Evolutionary conservation across 2,888 invertebrate species (phyloP).

Genomic region (Cistogaster globosa): DNA sequence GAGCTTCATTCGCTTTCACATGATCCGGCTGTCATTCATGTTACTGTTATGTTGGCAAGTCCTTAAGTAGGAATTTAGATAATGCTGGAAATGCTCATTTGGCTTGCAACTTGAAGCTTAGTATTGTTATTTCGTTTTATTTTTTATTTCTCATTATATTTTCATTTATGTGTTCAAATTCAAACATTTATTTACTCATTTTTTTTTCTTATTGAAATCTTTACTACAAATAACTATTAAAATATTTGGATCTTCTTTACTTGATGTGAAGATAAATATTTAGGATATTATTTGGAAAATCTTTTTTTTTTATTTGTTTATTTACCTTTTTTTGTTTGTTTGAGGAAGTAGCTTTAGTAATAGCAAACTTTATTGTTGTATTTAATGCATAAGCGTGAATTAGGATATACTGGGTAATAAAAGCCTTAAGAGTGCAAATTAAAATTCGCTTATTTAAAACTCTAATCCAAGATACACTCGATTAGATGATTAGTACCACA

Average conservation of each 20-base stretch:
- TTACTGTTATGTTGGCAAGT: slow-evolving; percentile 36
- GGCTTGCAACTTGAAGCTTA: slow-evolving; percentile 82
- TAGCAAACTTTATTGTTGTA: not conserved
- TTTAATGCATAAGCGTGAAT: too few relatives aligned
- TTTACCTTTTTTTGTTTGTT: not conserved
- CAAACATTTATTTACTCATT: not conserved
- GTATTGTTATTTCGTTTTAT: slow-evolving; percentile 71
- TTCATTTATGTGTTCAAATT: slow-evolving; percentile 8
- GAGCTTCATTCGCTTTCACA: slow-evolving; percentile 14
- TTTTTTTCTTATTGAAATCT: not conserved
- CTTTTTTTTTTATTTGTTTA: too few relatives aligned
- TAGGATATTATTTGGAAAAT: slow-evolving; percentile 9
- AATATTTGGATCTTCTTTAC: slow-evolving; percentile 58
- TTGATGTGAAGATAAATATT: slow-evolving; percentile 41
- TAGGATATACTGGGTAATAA: too few relatives aligned
- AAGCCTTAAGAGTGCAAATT: too few relatives aligned
- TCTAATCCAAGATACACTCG: too few relatives aligned
- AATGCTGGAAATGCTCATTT: slow-evolving; percentile 75
- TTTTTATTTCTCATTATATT: slow-evolving; percentile 26
- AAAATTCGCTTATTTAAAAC: too few relatives aligned
- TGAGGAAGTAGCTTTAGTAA: not conserved
- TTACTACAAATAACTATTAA: slow-evolving; percentile 51
- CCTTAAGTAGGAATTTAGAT: slow-evolving; percentile 55
- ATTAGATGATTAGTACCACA: too few relatives aligned
- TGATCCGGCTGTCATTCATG: slow-evolving; percentile 57